Conservation (phyloP, 23 tunicate species). For the Halocynthia roretzi region DNA sequence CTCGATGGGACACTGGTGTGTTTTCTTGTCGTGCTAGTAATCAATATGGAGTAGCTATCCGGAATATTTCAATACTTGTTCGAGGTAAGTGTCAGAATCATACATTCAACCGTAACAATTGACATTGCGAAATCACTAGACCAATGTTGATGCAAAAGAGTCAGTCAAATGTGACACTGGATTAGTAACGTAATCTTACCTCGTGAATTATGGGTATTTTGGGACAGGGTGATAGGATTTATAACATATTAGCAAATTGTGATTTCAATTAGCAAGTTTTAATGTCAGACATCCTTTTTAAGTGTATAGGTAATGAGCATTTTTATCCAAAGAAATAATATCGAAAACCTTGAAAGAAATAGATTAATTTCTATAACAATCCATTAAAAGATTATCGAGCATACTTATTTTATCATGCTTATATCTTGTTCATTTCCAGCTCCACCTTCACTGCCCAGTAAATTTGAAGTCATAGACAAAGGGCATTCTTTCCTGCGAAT, state of each 20-base stretch:
- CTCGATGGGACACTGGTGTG: not conserved
- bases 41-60: conserved; percentile 13
- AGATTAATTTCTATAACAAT: not conserved
- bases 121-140: too few species aligned
- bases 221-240: too few species aligned
- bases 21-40: conserved; percentile 5
- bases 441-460: conserved; percentile 12
- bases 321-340: not conserved
- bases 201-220: too few species aligned
- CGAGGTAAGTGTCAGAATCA: conserved; percentile 26
- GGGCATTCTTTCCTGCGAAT: conserved; percentile 24
- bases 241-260: too few species aligned
- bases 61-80: not conserved
- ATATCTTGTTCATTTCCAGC: not conserved
- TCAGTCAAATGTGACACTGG: too few species aligned
- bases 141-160: too few species aligned
- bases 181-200: too few species aligned
- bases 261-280: too few species aligned
- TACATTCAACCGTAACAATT: too few species aligned
- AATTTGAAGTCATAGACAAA: conserved; percentile 23
- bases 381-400: conserved; percentile 2
- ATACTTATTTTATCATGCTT: not conserved
- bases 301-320: too few species aligned
- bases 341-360: not conserved
- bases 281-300: too few species aligned